Conservation (phyloP, 2,888 invertebrate species). For the Drosophila picticornis region DNA sequence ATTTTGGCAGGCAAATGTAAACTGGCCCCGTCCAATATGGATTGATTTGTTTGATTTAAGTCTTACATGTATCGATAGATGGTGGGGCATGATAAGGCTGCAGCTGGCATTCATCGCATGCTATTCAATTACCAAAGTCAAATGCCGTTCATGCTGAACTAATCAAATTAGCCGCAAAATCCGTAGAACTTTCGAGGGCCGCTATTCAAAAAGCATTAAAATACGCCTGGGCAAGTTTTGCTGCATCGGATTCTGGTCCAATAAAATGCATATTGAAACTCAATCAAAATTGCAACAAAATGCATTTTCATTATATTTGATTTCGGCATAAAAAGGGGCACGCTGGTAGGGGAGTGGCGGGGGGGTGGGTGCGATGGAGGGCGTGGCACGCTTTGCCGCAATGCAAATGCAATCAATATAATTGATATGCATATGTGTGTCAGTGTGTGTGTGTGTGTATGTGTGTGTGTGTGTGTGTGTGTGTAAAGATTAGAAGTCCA, state of each 20-base stretch:
- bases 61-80: background rate
- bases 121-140: background rate
- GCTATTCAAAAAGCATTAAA: conserved; percentile 1
- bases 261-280: conserved; percentile 57
- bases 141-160: conserved; percentile 13
- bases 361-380: background rate
- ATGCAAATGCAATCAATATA: conserved; percentile 81
- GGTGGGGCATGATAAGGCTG: background rate
- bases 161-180: conserved; percentile 42
- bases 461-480: conserved; percentile 2
- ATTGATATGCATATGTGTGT: conserved; percentile 63
- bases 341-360: background rate
- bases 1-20: background rate
- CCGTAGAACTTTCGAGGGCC: background rate
- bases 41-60: background rate
- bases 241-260: conserved; percentile 31
- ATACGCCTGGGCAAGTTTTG: conserved; percentile 21
- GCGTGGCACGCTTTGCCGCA: conserved; percentile 34
- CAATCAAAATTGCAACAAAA: conserved; percentile 76
- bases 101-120: conserved; percentile 2
- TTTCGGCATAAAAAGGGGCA: conserved; percentile 35
- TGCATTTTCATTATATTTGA: conserved; percentile 72
- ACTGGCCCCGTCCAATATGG: background rate
- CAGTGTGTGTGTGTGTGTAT: background rate
- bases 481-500: conserved; percentile 18